phyloP scores from a whole-genome alignment of 2,113 vertebrate genomes.

The Toxostoma redivivum region DNA sequence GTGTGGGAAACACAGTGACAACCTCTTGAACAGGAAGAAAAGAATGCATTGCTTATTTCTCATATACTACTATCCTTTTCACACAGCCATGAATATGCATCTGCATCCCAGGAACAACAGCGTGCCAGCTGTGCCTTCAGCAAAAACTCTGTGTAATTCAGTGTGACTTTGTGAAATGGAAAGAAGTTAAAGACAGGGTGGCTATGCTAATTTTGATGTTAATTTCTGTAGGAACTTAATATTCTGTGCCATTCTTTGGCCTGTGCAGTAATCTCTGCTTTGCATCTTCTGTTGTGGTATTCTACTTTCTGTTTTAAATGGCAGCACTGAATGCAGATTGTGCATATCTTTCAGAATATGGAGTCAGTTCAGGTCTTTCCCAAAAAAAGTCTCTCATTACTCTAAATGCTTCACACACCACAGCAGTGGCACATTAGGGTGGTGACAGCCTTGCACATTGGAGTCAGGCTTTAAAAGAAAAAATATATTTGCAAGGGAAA shows the following conservation, averaged over 20 bases:
- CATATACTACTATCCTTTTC: not conserved
- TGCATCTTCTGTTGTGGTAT: not conserved
- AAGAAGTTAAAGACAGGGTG: not conserved
- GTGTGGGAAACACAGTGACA: not conserved
- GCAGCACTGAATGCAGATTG: not conserved
- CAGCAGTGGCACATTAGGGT: not conserved
- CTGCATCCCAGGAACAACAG: not conserved
- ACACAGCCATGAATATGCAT: not conserved
- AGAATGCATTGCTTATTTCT: not conserved
- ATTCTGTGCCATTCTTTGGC: constrained; percentile 2
- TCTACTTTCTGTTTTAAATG: not conserved
- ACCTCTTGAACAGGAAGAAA: not conserved
- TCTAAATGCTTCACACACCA: not conserved
- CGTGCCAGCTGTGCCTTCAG: not conserved
- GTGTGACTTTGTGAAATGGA: not conserved
- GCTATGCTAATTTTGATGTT: constrained; percentile 31
- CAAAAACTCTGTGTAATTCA: not conserved
- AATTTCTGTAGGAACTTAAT: constrained; percentile 34
- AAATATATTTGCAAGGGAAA: constrained; percentile 31
- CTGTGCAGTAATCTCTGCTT: not conserved
- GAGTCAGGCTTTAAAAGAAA: not conserved
- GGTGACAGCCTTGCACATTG: not conserved
- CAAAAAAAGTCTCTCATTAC: not conserved
- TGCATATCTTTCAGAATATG: not conserved
- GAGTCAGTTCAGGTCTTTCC: not conserved